phyloP scores from a whole-genome alignment of 2,797 vertebrate genomes.

The Gila robusta region DNA sequence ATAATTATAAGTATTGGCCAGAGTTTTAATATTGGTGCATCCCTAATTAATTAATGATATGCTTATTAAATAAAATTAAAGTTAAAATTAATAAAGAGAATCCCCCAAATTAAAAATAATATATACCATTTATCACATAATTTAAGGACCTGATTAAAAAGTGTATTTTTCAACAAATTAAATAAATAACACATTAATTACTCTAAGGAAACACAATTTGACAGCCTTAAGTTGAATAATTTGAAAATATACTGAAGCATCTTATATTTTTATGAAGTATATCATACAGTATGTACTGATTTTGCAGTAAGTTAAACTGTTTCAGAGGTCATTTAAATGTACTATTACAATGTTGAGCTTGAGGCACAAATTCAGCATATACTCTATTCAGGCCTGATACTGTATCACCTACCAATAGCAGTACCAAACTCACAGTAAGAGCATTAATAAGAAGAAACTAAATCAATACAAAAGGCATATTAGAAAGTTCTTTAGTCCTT shows the following conservation, averaged over 20 bases:
- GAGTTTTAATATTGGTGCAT: background rate
- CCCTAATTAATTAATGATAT: background rate
- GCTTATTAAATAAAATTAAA: background rate
- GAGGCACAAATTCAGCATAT: constrained; percentile 1
- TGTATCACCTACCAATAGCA: constrained; percentile 21
- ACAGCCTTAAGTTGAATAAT: background rate
- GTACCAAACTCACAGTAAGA: constrained; percentile 33
- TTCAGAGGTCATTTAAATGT: background rate
- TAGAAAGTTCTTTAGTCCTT: constrained; percentile 41
- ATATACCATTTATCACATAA: background rate
- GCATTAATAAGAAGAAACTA: constrained; percentile 46
- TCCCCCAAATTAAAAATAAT: background rate
- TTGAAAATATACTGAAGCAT: background rate
- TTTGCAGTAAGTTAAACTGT: background rate
- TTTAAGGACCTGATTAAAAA: background rate
- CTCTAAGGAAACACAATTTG: background rate
- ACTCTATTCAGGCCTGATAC: constrained; percentile 12
- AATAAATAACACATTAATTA: background rate
- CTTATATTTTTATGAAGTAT: background rate
- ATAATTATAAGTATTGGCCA: background rate
- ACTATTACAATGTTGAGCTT: background rate
- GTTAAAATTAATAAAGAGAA: background rate
- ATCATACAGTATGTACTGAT: background rate
- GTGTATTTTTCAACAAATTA: background rate
- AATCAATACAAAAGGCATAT: constrained; percentile 55